Conservation (phyloP, 1,140 invertebrate species). For the Coelopa frigida region DNA sequence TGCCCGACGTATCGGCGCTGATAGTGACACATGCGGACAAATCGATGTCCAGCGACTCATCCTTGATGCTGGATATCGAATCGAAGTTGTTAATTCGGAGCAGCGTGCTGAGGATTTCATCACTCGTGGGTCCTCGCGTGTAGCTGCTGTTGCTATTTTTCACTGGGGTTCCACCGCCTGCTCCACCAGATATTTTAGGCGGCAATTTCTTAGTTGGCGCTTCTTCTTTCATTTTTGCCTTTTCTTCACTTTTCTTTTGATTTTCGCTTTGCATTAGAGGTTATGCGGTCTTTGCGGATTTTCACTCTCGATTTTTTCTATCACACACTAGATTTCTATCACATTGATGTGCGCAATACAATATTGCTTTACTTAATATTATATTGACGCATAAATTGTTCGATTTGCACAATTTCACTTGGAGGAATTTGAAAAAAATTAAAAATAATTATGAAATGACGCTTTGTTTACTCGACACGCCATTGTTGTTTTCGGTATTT, state of each 20-base stretch:
- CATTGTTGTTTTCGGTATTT: too few species aligned
- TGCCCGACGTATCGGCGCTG: conserved; percentile 25
- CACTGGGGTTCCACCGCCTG: conserved; percentile 4
- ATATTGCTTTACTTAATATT: neutral
- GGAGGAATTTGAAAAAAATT: conserved; percentile 4
- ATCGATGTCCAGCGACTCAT: conserved; percentile 42
- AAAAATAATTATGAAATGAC: conserved; percentile 5
- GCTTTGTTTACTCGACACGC: conserved; percentile 9
- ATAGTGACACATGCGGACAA: conserved; percentile 41
- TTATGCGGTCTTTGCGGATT: conserved; percentile 10
- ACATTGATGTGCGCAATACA: conserved; percentile 4
- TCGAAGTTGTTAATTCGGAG: conserved; percentile 40
- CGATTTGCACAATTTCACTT: conserved; percentile 1
- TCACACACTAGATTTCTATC: neutral
- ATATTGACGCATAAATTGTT: neutral
- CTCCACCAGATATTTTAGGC: conserved; percentile 36
- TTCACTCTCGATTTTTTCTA: neutral
- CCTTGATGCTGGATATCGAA: conserved; percentile 41
- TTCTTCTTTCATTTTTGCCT: conserved; percentile 8
- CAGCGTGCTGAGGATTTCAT: conserved; percentile 38
- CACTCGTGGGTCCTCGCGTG: conserved; percentile 32
- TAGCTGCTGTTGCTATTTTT: conserved; percentile 5
- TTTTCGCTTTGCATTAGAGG: conserved; percentile 3
- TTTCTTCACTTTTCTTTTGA: neutral
- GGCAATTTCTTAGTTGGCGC: conserved; percentile 36